Base-by-base conservation (phyloP, 2,888 invertebrate genomes). In the Dascillus cervinus region DNA sequence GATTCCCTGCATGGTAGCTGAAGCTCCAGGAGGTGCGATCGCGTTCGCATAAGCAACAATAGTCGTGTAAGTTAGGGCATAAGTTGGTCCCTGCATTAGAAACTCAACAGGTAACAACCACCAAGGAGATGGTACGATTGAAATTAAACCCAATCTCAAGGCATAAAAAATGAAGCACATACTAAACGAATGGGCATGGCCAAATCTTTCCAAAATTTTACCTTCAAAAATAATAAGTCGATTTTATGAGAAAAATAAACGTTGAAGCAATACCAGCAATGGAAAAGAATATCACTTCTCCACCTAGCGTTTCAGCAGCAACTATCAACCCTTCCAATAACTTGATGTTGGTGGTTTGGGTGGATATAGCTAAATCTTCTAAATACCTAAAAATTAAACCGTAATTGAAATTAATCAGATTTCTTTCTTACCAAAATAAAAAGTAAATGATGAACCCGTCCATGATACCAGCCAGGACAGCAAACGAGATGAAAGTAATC, bases 361-460 rank as follows among this genome's bases (percentile, higher is more conserved):
- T 79, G 20, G 62, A 55, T 9, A 65, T 66, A 0, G 86, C 85
- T 21, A 87, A 60, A 50, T 87, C 84, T 60, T 88, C 86, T 26
- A 88, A 52, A 50, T 83, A 84, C n/a, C n/a, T n/a, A n/a, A n/a
- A n/a, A n/a, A n/a, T n/a, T n/a, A n/a, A 85, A 80, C 81, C 39
- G 8, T 47, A 50, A 32, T 21, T 17, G 8, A 32, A 34, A 22
- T 68, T 52, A n/a, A n/a, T n/a, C n/a, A n/a, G n/a, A n/a, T n/a
- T n/a, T n/a, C n/a, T n/a, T n/a, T n/a, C n/a, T n/a, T n/a, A 79
- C 82, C 87, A 87, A 56, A 87, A 85, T 66, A 86, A 72, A 49
- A 82, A 87, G 50, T 84, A 87, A 9, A 86, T 79, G 29, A 87
- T 75, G 58, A 86, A 85, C 27, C 85, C 81, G 49, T 87, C 87